phyloP scores from a whole-genome alignment of 1,140 invertebrate genomes.

The Achatina immaculata region DNA sequence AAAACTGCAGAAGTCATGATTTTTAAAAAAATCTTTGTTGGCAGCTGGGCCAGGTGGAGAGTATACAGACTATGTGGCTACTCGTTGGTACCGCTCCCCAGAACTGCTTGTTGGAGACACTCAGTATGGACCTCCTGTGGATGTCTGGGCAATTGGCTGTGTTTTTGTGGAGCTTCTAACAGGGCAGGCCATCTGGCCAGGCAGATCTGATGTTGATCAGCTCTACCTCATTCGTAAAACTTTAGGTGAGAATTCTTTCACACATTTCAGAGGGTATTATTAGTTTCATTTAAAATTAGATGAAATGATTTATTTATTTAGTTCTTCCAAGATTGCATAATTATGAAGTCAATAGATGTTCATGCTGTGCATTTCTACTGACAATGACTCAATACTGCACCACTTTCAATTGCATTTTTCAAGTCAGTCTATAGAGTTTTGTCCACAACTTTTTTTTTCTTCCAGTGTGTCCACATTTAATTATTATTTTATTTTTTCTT shows the following conservation, averaged over 20 bases:
- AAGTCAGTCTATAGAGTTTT: no score
- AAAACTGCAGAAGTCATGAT: no score
- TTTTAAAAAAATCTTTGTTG: background rate
- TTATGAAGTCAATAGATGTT: no score
- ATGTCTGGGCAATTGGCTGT: conserved; percentile 93
- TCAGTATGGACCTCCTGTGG: conserved; percentile 95
- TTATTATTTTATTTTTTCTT: no score
- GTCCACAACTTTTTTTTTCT: no score
- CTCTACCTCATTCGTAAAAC: conserved; percentile 94
- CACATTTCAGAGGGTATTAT: no score
- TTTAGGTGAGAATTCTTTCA: conserved; percentile 71
- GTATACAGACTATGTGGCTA: conserved; percentile 99
- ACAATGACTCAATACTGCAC: no score
- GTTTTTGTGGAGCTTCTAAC: conserved; percentile 95
- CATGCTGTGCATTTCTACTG: no score
- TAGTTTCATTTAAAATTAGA: no score
- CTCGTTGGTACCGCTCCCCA: conserved; percentile 95
- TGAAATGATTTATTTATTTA: background rate
- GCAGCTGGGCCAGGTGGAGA: conserved; percentile 87
- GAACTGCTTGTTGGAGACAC: conserved; percentile 98
- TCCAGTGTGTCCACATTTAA: no score
- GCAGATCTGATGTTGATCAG: conserved; percentile 98
- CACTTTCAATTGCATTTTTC: no score
- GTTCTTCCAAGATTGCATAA: no score
- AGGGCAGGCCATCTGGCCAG: conserved; percentile 85